Evolutionary conservation across 2,888 invertebrate genomes (phyloP).

Genomic region (Morpho achilles): DNA sequence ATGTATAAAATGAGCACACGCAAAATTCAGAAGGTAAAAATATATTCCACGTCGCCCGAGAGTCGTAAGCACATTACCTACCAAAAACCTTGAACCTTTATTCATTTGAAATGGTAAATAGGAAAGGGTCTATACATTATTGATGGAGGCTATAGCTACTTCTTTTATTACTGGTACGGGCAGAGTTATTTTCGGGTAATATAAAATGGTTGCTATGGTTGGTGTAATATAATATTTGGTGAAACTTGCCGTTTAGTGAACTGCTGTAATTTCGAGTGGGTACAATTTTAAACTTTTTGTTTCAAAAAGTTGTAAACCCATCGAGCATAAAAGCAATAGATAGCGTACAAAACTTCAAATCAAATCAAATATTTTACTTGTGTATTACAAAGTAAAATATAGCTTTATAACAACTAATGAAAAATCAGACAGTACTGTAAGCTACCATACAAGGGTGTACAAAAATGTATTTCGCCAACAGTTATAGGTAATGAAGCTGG

Average conservation of each 20-base stretch:
- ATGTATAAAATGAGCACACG: slow-evolving; percentile 47
- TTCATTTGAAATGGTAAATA: slow-evolving; percentile 34
- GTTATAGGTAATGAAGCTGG: too few species aligned
- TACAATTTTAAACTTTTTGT: too few species aligned
- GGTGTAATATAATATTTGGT: slow-evolving; percentile 5
- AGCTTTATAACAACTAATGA: too few species aligned
- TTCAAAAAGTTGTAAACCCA: too few species aligned
- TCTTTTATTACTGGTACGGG: slow-evolving; percentile 17
- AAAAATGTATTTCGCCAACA: too few species aligned
- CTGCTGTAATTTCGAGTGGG: background rate
- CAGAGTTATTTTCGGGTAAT: slow-evolving; percentile 9
- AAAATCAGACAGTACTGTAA: too few species aligned
- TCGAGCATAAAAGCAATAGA: too few species aligned
- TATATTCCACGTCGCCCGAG: slow-evolving; percentile 38
- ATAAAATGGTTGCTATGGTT: slow-evolving; percentile 7
- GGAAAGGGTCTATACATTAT: slow-evolving; percentile 31
- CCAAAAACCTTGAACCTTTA: slow-evolving; percentile 30
- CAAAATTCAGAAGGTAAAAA: slow-evolving; percentile 38
- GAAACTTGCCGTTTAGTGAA: slow-evolving; percentile 5
- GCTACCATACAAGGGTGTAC: too few species aligned
- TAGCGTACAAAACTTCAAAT: too few species aligned
- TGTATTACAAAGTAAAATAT: too few species aligned
- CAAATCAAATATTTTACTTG: too few species aligned
- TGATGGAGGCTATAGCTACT: slow-evolving; percentile 26
- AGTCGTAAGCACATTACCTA: slow-evolving; percentile 36